Evolutionary conservation across 2,113 vertebrate species (phyloP).

Genomic region (Tympanuchus pallidicinctus): DNA sequence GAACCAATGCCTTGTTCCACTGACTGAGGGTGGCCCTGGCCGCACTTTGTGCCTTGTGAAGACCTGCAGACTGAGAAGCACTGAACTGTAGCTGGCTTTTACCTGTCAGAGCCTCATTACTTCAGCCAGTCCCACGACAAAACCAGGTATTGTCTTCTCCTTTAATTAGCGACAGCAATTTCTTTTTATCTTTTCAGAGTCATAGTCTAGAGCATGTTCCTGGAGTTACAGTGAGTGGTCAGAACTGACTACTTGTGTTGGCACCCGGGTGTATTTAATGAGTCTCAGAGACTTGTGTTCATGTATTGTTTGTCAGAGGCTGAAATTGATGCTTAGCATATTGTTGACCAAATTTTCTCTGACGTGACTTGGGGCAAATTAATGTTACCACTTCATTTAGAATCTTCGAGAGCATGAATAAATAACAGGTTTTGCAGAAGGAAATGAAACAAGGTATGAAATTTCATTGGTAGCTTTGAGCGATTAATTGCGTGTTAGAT

Average conservation of each 20-base stretch:
- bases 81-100: neutral
- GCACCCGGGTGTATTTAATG: neutral
- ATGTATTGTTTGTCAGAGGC: conserved; percentile 5
- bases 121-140: neutral
- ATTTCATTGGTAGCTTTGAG: neutral
- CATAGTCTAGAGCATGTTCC: neutral
- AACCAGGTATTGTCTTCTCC: neutral
- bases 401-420: conserved; percentile 6
- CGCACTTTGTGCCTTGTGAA: neutral
- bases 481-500: neutral
- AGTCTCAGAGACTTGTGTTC: conserved; percentile 32
- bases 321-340: neutral
- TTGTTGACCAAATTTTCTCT: conserved; percentile 3
- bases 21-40: neutral
- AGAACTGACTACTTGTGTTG: conserved; percentile 29
- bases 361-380: conserved; percentile 11
- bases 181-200: neutral
- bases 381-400: conserved; percentile 18
- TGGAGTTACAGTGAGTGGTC: conserved; percentile 13
- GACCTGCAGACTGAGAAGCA: neutral
- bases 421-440: conserved; percentile 2
- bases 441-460: conserved; percentile 6
- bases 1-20: neutral
- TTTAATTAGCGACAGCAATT: neutral
- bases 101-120: neutral